These are phyloP conservation scores for Elgaria multicarinata DNA, from an alignment of 2,113 vertebrate genomes.

Conservation along the genomic window DNA sequence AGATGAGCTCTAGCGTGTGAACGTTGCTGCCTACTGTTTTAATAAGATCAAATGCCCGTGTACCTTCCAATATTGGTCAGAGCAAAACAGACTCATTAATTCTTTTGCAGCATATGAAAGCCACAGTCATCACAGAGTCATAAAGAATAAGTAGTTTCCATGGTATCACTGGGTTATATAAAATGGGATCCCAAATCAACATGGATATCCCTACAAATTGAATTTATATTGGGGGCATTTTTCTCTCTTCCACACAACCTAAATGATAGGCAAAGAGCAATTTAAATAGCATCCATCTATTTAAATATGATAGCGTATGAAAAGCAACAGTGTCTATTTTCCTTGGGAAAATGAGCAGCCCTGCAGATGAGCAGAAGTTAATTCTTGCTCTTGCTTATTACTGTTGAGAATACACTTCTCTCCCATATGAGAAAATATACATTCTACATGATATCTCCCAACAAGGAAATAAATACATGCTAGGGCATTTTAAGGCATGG, in stretches of 20 bases:
- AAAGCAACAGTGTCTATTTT: neutral
- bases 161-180: neutral
- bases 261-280: neutral
- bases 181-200: neutral
- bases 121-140: neutral
- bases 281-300: neutral
- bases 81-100: neutral
- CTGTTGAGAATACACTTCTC: neutral
- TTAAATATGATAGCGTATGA: neutral
- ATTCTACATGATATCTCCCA: fast-evolving
- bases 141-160: neutral
- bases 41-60: neutral
- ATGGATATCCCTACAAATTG: neutral
- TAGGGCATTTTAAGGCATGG: neutral
- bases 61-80: neutral
- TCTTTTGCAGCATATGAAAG: neutral
- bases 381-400: constrained; percentile 24
- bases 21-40: neutral
- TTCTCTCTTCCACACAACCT: neutral
- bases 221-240: neutral
- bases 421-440: neutral
- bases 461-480: fast-evolving
- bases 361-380: constrained; percentile 4
- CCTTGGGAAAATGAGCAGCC: neutral
- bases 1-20: neutral